Base-by-base conservation (phyloP, 2,888 invertebrate species). In the Pyrrhosoma nymphula region DNA sequence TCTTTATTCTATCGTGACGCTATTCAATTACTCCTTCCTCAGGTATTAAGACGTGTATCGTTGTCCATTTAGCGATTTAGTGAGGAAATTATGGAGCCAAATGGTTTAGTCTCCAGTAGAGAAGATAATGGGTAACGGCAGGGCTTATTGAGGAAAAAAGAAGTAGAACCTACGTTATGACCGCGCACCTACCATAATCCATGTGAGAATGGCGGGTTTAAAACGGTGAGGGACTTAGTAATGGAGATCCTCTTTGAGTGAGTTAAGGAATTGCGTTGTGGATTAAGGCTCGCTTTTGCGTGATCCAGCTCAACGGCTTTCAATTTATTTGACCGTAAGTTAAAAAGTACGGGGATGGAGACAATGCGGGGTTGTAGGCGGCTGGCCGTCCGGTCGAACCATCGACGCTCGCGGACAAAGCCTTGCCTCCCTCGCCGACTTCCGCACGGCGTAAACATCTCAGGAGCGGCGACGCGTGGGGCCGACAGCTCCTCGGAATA, bases 271-370 rank as follows among this genome's bases (percentile, higher is more conserved):
- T 35, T 35, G 82, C 26, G 82, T 18, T 16, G 82, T 30, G 82
- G 82, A 82, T 82, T 82, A 82, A 82, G 82, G 69, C 82, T 35
- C 82, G 82, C 16, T 18, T n/a, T 82, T n/a, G 82, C 82, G 82
- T 82, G 82, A 82, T 30, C 35, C 82, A 82, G 82, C 82, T 82
- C 82, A 82, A 82, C 82, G 82, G 82, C 82, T 82, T 82, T 82
- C 82, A 35, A 82, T 82, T 30, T 35, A 35, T 35, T 60, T 16
- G 82, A 16, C 82, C 82, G 82, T 82, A 82, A 82, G 82, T 82
- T 82, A 35, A n/a, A 23, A 23, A 8, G 47, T 47, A 2, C 47
- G 47, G 8, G 47, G 47, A 47, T 82, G 30, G 18, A 82, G 82
- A 82, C 82, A 82, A 82, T 82, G 82, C 16, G n/a, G 26, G 69